Base-by-base conservation (phyloP, 1,140 invertebrate genomes). In the Bombus vancouverensis region DNA sequence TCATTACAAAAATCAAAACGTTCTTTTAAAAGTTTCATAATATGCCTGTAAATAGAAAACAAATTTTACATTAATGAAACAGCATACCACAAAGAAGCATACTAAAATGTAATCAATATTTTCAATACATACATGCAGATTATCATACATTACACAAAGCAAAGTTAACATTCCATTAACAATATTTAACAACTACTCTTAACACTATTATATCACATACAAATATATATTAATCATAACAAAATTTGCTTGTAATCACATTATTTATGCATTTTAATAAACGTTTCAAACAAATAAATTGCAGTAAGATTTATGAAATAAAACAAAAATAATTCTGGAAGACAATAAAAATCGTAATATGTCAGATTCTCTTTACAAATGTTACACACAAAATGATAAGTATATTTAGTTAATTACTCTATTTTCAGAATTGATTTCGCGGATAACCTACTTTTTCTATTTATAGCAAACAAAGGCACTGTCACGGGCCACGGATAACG, bases 401-500 rank as follows among this genome's bases (percentile, higher is more conserved):
- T 68, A 65, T 75, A 70, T 81, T 81, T 37, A 39, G 62, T 66
- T 37, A 85, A 81, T 42, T 85, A 59, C 32, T 47, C 75, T 66
- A 73, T 75, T 88, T 90, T 85, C 78, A 81, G 85, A 68, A 92
- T 92, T 88, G 91, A 92, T 93, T 91, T 90, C 78, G 32, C 44
- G 37, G 82, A 87, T 90, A 92, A 93, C 92, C 92, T 90, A 91
- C 91, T 89, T 89, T 88, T 83, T 89, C 91, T 91, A 91, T 92
- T 90, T 90, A 92, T 90, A 93, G 88, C 89, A 83, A 88, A 87
- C 86, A 91, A 90, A 87, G 75, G 65, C 79, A 87, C 85, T 81
- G 87, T 85, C 83, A 88, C 75, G 83, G 65, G 81, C 83, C 83
- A 88, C 72, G 83, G 65, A 78, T 80, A 87, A 86, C 62, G 76